Base-by-base conservation (phyloP, 2,888 invertebrate genomes). In the Callimorpha dominula region DNA sequence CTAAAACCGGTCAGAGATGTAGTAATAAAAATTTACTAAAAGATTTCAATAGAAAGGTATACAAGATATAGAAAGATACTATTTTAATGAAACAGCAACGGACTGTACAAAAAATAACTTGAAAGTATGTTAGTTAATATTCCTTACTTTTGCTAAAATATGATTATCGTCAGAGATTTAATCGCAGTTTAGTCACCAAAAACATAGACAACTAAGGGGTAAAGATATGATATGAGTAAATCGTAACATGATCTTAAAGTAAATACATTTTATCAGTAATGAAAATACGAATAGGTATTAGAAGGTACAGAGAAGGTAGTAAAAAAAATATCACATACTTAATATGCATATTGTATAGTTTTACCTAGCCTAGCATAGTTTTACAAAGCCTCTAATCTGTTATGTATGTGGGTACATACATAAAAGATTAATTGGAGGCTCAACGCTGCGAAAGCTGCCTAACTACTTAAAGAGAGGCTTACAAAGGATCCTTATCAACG, bases 1-100 rank as follows among this genome's bases (percentile, higher is more conserved):
- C 75, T 76, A 72, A 82, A 91, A 92, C 92, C 90, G 90, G 92
- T 91, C 86, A 76, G 73, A 84, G 82, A 84, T 86, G 86, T 87
- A 90, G 88, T 88, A 85, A 79, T 42, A 70, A 63, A 50, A 70
- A 40, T 70, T 76, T 72, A 81, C 77, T 77, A 73, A 74, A 70
- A 73, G 70, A 77, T 78, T 74, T 75, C 74, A 78, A 74, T 77
- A 75, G 68, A 76, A 42, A 71, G 66, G 67, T 60, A 71, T 12
- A 43, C 73, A 60, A 60, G 31, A 31, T 14, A 31, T 31, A 31
- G 31, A 31, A 31, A 31, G 31, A 73, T 50, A n/a, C 66, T 60
- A 60, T 31, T 31, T 31, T 31, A 12, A 31, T 60, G 14, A 31
- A 31, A 31, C 20, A 60, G 31, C 12, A 57, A 57, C 20, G 12